Percentiles rank a stretch among this genome's conserved stretches.
Evolutionary conservation across 2,113 vertebrate genomes (phyloP).

Genomic region (Chrysemys picta): DNA sequence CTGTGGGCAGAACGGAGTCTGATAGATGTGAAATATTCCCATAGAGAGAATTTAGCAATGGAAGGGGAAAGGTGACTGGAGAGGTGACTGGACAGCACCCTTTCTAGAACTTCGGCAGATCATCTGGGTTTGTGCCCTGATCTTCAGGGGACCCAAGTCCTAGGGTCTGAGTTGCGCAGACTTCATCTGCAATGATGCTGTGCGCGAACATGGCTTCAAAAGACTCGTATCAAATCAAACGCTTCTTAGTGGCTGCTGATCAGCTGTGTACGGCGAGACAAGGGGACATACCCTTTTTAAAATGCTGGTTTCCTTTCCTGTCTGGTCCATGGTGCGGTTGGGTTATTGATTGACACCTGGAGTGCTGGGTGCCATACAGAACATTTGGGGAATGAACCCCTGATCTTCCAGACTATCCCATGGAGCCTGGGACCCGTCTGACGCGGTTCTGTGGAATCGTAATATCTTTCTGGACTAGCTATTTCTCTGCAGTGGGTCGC

Average conservation of each 20-base stretch:
- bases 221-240: neutral
- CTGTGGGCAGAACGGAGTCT: neutral
- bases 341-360: neutral
- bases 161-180: neutral
- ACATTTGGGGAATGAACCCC: neutral
- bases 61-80: neutral
- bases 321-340: neutral
- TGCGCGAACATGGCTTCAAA: neutral
- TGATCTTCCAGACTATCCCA: too few species aligned
- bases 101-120: neutral
- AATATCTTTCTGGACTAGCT: neutral
- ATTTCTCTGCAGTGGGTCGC: neutral
- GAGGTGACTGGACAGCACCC: neutral
- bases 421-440: fast-evolving
- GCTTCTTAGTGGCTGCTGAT: neutral
- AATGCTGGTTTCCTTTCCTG: neutral
- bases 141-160: neutral
- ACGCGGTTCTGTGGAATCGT: neutral
- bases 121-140: neutral
- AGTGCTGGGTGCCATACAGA: neutral
- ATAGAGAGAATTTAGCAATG: fast-evolving
- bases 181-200: neutral
- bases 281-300: neutral
- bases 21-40: neutral
- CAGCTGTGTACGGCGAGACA: neutral